A percentile compares a stretch with the other conserved stretches of the same genome.
These are phyloP conservation scores for Clarias macrocephalus DNA, from an alignment of 2,113 vertebrate genomes.

Conservation along the genomic window DNA sequence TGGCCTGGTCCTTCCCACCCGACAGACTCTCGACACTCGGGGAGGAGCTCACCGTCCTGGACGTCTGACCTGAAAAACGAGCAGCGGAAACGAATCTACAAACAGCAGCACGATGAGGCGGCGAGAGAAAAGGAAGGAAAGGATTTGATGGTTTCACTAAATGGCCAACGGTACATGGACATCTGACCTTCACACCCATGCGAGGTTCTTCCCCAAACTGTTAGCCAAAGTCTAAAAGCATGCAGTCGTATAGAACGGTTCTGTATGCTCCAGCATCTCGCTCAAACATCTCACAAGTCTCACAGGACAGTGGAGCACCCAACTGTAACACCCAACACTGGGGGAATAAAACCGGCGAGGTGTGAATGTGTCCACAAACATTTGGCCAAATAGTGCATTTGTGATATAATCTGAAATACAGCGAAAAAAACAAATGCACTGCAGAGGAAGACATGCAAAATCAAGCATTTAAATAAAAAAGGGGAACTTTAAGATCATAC, in stretches of 20 bases:
- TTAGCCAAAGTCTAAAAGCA: not conserved
- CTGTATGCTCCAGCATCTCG: not conserved
- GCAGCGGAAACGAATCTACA: not conserved
- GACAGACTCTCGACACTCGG: slow-evolving; percentile 90
- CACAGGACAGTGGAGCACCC: not conserved
- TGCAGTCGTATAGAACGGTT: not conserved
- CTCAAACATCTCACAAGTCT: not conserved
- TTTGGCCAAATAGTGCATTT: not conserved
- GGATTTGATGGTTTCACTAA: not conserved
- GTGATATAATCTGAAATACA: not conserved
- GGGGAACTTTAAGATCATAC: not conserved
- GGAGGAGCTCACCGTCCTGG: slow-evolving; percentile 86
- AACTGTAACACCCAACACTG: not conserved
- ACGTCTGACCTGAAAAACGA: slow-evolving; percentile 78
- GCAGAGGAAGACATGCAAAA: not conserved
- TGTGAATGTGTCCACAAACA: not conserved
- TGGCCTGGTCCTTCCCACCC: slow-evolving; percentile 79
- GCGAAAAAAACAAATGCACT: not conserved
- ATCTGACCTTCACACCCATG: not conserved
- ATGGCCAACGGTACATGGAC: not conserved
- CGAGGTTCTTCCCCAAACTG: not conserved
- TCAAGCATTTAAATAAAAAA: not conserved
- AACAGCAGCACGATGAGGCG: not conserved
- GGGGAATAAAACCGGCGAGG: not conserved
- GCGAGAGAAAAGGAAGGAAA: not conserved